phyloP scores from a whole-genome alignment of 2,888 invertebrate species.

The Aromia moschata region DNA sequence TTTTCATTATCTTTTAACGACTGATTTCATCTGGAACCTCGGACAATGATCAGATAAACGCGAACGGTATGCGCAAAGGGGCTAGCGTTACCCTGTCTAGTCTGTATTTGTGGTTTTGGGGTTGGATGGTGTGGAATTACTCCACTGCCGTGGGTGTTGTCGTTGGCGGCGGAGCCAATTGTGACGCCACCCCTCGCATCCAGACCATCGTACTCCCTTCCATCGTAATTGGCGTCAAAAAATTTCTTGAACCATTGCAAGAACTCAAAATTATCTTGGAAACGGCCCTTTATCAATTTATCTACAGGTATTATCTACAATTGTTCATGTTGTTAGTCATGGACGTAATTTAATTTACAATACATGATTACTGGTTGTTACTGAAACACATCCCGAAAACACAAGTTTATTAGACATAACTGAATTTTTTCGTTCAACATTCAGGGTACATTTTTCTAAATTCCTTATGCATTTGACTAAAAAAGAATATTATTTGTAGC shows the following conservation, averaged over 20 bases:
- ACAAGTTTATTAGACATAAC: no score
- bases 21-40: background rate
- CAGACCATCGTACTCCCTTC: constrained; percentile 93
- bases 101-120: constrained; percentile 48
- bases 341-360: no score
- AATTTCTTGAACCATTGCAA: constrained; percentile 99
- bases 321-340: no score
- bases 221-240: constrained; percentile 99
- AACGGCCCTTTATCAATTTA: constrained; percentile 97
- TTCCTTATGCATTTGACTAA: no score
- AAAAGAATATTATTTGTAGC: no score
- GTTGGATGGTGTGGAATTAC: constrained; percentile 29
- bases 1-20: no score
- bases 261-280: constrained; percentile 99
- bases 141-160: constrained; percentile 27
- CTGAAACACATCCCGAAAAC: no score
- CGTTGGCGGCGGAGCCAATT: constrained; percentile 68
- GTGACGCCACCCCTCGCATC: constrained; percentile 86
- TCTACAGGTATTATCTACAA: constrained; percentile 98
- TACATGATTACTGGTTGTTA: constrained; percentile 6
- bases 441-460: no score
- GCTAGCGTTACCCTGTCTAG: constrained; percentile 40
- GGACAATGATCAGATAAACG: constrained; percentile 25
- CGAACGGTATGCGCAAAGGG: constrained; percentile 13
- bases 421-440: no score